Evolutionary conservation across 2,888 invertebrate genomes (phyloP).

Genomic region (Lobophora halterata): DNA sequence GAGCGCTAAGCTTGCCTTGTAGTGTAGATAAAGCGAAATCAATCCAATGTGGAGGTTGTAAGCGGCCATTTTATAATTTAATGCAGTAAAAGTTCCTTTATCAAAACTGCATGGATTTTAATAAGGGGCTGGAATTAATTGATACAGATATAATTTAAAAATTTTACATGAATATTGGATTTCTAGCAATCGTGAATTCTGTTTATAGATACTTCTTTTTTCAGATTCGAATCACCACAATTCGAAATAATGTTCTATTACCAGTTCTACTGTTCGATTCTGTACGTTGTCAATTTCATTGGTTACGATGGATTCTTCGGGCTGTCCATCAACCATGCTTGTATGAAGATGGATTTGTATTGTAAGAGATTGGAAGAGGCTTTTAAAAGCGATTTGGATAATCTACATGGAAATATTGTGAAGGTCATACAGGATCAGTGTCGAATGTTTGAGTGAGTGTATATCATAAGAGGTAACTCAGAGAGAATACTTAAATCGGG

Average conservation of each 20-base stretch:
- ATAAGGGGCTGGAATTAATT: no score
- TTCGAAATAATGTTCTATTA: conserved; percentile 50
- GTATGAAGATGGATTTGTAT: conserved; percentile 53
- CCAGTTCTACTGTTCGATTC: conserved; percentile 33
- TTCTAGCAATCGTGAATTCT: no score
- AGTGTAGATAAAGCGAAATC: no score
- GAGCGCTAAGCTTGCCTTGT: no score
- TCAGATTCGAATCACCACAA: conserved; percentile 44
- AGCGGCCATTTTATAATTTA: no score
- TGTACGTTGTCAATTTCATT: conserved; percentile 45
- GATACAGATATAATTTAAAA: no score
- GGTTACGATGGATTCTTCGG: conserved; percentile 61
- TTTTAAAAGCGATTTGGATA: conserved; percentile 21
- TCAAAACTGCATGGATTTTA: no score
- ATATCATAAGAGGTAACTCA: not conserved
- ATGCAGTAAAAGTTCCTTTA: no score
- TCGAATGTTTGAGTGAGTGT: conserved; percentile 44
- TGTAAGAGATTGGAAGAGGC: conserved; percentile 50
- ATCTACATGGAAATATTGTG: conserved; percentile 31
- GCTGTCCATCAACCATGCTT: conserved; percentile 52
- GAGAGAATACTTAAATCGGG: no score
- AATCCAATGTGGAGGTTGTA: no score
- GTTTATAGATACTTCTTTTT: conserved; percentile 1
- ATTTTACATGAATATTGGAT: no score
- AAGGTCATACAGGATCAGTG: conserved; percentile 51